These are phyloP conservation scores for Rutilus rutilus DNA, from an alignment of 2,113 vertebrate genomes.

Conservation along the genomic window DNA sequence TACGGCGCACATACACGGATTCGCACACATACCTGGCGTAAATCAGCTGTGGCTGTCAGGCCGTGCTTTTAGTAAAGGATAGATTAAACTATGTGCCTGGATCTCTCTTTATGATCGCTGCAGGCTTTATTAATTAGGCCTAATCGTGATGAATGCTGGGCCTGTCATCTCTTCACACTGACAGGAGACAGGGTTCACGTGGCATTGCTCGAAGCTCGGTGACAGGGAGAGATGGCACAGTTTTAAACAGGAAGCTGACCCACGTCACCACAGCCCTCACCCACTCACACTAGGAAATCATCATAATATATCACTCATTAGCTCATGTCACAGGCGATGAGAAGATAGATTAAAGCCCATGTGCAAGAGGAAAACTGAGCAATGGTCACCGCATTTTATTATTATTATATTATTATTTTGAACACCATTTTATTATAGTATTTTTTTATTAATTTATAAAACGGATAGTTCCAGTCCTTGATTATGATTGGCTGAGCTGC, in stretches of 20 bases:
- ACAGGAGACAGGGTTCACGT: constrained; percentile 46
- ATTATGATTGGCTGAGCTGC: neutral
- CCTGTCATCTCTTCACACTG: constrained; percentile 53
- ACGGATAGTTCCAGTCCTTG: neutral
- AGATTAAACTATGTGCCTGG: constrained; percentile 53
- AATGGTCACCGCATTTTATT: neutral
- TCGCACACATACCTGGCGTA: constrained; percentile 66
- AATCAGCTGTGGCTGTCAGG: constrained; percentile 77
- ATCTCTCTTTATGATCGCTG: constrained; percentile 61
- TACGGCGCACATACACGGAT: constrained; percentile 38
- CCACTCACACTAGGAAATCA: constrained; percentile 33
- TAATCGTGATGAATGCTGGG: constrained; percentile 65
- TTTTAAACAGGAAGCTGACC: constrained; percentile 44
- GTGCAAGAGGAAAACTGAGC: neutral
- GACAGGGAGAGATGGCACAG: constrained; percentile 24
- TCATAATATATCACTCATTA: constrained; percentile 39
- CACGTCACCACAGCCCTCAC: constrained; percentile 21
- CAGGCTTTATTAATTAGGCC: constrained; percentile 66
- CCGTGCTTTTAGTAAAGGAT: constrained; percentile 70
- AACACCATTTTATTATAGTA: neutral
- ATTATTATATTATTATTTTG: no score
- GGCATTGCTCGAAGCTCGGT: constrained; percentile 43
- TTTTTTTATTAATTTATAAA: neutral
- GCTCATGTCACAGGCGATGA: neutral
- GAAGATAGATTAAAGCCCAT: neutral